Evolutionary conservation across 2,888 invertebrate species (phyloP).

Genomic region (Melanargia galathea): DNA sequence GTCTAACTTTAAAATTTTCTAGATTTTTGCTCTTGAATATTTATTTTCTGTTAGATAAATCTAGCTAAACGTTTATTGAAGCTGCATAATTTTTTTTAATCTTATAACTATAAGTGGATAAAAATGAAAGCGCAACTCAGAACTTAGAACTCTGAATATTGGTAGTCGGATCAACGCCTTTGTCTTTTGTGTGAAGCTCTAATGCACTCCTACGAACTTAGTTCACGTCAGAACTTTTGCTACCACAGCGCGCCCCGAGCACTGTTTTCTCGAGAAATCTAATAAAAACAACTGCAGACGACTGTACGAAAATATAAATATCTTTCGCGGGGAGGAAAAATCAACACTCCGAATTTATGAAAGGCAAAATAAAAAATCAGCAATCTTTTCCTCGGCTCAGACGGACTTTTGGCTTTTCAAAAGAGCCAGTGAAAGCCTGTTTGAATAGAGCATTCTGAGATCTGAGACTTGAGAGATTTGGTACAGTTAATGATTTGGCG

Average conservation of each 20-base stretch:
- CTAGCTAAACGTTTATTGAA: too few relatives aligned
- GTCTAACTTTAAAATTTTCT: too few relatives aligned
- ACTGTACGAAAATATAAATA: neutral
- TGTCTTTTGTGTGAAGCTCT: too few relatives aligned
- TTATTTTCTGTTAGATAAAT: too few relatives aligned
- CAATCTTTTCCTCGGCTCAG: neutral
- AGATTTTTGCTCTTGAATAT: too few relatives aligned
- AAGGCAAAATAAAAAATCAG: neutral
- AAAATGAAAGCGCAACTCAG: too few relatives aligned
- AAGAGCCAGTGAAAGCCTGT: constrained; percentile 1
- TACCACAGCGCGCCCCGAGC: neutral
- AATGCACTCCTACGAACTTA: neutral
- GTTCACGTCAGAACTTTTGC: neutral
- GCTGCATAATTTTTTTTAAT: too few relatives aligned
- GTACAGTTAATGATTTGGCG: constrained; percentile 17
- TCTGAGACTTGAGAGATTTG: constrained; percentile 6
- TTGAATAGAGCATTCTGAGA: constrained; percentile 13
- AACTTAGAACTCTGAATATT: too few relatives aligned
- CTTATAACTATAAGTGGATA: too few relatives aligned
- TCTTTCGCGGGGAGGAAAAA: neutral
- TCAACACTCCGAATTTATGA: neutral
- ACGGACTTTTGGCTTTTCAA: constrained; percentile 1
- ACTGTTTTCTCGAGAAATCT: neutral
- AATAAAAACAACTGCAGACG: neutral
- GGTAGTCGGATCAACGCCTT: too few relatives aligned